Conservation (phyloP, 2,113 vertebrate species). For the Tapirus terrestris region DNA sequence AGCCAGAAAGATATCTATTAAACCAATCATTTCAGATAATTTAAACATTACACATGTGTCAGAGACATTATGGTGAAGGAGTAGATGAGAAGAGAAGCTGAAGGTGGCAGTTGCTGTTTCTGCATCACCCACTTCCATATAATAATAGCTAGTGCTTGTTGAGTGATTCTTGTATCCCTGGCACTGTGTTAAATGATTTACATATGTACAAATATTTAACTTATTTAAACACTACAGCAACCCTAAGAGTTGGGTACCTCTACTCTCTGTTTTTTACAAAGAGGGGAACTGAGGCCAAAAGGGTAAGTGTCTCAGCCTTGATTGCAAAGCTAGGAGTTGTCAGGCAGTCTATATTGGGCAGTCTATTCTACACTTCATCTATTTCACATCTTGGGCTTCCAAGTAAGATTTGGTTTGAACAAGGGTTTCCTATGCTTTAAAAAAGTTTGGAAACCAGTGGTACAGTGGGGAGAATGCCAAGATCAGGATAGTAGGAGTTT, state of each 20-base stretch:
- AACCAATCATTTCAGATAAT: not conserved
- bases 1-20: not conserved
- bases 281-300: not conserved
- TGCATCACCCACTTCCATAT: not conserved
- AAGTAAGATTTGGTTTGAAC: not conserved
- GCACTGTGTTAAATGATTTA: not conserved
- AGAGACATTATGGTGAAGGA: not conserved
- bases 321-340: not conserved
- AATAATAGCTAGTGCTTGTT: not conserved
- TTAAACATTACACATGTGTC: not conserved
- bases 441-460: not conserved
- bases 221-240: not conserved
- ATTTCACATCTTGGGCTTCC: not conserved
- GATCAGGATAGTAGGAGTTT: not conserved
- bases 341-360: accelerated
- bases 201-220: not conserved
- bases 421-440: not conserved
- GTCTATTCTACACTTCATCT: not conserved
- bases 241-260: not conserved
- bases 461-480: not conserved
- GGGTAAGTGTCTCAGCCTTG: not conserved
- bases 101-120: not conserved
- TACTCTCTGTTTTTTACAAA: not conserved
- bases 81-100: not conserved
- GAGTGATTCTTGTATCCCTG: not conserved